phyloP scores from a whole-genome alignment of 2,888 invertebrate genomes.

The Blastobasis adustella region DNA sequence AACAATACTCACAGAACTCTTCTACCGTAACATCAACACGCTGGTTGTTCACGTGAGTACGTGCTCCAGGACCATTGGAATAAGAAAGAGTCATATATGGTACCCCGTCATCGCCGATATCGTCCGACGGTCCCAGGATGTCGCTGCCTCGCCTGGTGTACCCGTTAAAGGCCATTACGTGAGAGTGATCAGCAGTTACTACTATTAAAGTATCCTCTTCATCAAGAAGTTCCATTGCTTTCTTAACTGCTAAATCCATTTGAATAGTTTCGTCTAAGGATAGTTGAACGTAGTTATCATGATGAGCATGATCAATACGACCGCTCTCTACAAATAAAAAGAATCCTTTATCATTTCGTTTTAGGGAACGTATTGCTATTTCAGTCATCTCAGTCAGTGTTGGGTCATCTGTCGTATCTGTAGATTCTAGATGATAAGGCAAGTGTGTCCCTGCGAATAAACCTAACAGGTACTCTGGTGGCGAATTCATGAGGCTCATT shows the following conservation, averaged over 20 bases:
- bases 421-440: constrained; percentile 77
- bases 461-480: constrained; percentile 77
- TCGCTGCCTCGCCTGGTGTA: constrained; percentile 75
- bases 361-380: constrained; percentile 78
- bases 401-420: constrained; percentile 19
- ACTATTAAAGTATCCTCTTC: constrained; percentile 83
- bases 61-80: constrained; percentile 78
- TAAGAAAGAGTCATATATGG: constrained; percentile 78
- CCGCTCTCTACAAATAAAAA: constrained; percentile 80
- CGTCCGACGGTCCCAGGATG: constrained; percentile 51
- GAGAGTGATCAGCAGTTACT: constrained; percentile 86
- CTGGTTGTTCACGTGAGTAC: constrained; percentile 33
- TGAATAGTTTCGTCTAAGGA: constrained; percentile 79
- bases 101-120: constrained; percentile 57
- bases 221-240: constrained; percentile 44
- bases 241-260: constrained; percentile 66
- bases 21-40: constrained; percentile 61
- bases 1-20: constrained; percentile 31
- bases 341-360: constrained; percentile 76
- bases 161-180: constrained; percentile 80
- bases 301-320: constrained; percentile 76
- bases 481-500: constrained; percentile 36
- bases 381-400: constrained; percentile 36
- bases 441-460: constrained; percentile 77
- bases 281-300: constrained; percentile 57